phyloP scores from a whole-genome alignment of 2,113 vertebrate genomes.

The Lagenorhynchus albirostris region DNA sequence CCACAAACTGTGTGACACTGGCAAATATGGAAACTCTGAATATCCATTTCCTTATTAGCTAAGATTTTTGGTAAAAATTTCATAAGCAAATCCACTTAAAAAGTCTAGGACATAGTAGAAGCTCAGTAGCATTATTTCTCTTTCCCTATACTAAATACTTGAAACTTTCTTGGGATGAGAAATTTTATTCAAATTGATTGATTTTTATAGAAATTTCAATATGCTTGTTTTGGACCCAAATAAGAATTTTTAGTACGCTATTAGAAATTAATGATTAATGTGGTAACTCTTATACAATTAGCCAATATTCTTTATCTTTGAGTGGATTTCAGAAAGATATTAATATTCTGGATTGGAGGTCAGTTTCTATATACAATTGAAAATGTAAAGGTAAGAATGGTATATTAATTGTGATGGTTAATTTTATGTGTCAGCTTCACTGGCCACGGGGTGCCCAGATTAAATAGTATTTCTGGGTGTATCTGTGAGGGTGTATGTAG shows the following conservation, averaged over 20 bases:
- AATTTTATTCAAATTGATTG: background rate
- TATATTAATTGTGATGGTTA: background rate
- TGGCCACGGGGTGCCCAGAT: background rate
- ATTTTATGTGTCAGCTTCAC: background rate
- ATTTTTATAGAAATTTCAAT: background rate
- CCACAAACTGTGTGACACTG: background rate
- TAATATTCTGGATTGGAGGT: background rate
- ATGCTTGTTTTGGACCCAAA: background rate
- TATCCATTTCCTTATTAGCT: background rate
- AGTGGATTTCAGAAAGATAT: background rate
- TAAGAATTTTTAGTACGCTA: background rate
- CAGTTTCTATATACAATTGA: background rate
- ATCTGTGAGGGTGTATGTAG: background rate
- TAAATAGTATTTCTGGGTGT: background rate
- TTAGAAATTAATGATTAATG: background rate
- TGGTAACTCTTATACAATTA: background rate
- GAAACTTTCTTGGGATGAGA: background rate
- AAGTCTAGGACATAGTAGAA: background rate
- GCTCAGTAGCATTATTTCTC: background rate
- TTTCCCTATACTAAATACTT: background rate
- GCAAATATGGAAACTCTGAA: background rate
- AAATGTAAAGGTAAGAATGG: background rate
- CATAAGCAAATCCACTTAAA: background rate
- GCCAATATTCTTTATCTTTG: background rate
- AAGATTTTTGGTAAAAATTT: background rate